Evolutionary conservation across 2,797 vertebrate species (phyloP).

Genomic region (Dicrostonyx torquatus): DNA sequence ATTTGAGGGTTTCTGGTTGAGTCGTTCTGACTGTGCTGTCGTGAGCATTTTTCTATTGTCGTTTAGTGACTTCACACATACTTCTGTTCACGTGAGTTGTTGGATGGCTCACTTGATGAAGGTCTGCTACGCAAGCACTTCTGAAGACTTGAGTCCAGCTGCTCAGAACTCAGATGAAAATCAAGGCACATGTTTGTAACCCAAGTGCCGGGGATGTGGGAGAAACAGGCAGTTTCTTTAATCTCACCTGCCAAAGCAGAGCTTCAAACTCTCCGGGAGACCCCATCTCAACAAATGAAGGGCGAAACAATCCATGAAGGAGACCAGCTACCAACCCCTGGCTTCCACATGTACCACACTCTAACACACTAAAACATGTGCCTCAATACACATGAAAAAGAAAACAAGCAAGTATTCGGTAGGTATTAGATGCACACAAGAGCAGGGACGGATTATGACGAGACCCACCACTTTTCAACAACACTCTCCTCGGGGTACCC

Average conservation of each 20-base stretch:
- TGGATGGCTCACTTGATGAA: not conserved
- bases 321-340: too few species aligned
- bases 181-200: not conserved
- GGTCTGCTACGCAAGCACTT: rapidly evolving
- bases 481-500: not conserved
- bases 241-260: not conserved
- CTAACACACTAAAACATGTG: not conserved
- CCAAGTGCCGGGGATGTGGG: not conserved
- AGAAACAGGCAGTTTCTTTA: not conserved
- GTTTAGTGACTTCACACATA: not conserved
- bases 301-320: not conserved
- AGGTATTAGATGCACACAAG: rapidly evolving
- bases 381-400: not conserved
- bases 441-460: not conserved
- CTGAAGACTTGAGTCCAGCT: not conserved
- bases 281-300: not conserved
- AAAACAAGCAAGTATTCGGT: too few species aligned
- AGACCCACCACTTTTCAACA: not conserved
- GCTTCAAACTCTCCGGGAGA: not conserved
- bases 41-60: not conserved
- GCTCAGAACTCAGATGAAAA: not conserved
- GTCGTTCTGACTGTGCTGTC: not conserved
- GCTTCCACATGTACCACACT: not conserved
- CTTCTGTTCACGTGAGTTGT: not conserved
- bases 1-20: not conserved